These are phyloP conservation scores for Serranus cabrilla DNA, from an alignment of 2,797 vertebrate species.

Conservation along the genomic window DNA sequence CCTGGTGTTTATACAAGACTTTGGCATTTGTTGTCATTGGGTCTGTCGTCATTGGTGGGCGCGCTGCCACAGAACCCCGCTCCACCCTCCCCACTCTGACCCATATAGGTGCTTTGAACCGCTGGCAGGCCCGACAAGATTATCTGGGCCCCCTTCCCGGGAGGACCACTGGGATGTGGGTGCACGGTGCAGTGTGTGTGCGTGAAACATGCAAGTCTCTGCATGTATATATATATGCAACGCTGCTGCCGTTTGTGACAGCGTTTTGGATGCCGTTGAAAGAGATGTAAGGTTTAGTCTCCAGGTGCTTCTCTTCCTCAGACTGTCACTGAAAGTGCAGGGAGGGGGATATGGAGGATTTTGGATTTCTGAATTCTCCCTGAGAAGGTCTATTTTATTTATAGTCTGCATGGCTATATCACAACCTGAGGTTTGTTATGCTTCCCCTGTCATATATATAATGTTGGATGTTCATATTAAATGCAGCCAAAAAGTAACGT, in stretches of 20 bases:
- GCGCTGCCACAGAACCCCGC: slow-evolving; percentile 48
- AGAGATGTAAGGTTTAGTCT: slow-evolving; percentile 63
- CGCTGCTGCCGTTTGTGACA: slow-evolving; percentile 43
- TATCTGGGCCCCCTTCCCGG: slow-evolving; percentile 78
- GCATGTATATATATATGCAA: slow-evolving; percentile 18
- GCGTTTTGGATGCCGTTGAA: slow-evolving; percentile 68
- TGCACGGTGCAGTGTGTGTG: slow-evolving; percentile 28
- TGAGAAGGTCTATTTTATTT: slow-evolving; percentile 16
- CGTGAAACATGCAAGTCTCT: slow-evolving; percentile 39
- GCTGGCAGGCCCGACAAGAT: slow-evolving; percentile 73
- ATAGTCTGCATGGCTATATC: slow-evolving; percentile 19
- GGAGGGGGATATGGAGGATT: slow-evolving; percentile 37
- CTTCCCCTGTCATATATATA: too few species aligned
- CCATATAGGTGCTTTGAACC: slow-evolving; percentile 83
- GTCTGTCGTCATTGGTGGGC: slow-evolving; percentile 55
- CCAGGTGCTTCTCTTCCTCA: slow-evolving; percentile 64
- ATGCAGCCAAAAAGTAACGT: too few species aligned
- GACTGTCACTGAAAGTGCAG: slow-evolving; percentile 38
- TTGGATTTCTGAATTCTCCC: slow-evolving; percentile 27
- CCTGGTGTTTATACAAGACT: slow-evolving; percentile 68
- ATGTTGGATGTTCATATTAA: too few species aligned
- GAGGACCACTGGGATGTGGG: slow-evolving; percentile 68
- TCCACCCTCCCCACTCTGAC: slow-evolving; percentile 66
- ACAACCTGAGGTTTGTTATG: neutral
- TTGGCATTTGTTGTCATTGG: slow-evolving; percentile 60